Percentiles rank a stretch among this genome's conserved stretches.
phyloP scores from a whole-genome alignment of 1,140 invertebrate species.

The Hyles vespertilio region DNA sequence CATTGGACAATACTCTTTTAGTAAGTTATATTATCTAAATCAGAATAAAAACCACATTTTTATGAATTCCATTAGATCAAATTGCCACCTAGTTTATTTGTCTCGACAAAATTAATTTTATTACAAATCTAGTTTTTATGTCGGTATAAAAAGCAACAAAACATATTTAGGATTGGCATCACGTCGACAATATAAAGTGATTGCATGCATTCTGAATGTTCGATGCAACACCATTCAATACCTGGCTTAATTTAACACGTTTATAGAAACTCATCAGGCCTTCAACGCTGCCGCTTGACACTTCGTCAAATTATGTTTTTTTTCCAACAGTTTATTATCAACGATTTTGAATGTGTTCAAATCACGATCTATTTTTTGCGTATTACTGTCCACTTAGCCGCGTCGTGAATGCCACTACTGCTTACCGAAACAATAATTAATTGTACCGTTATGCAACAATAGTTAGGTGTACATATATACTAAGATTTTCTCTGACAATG shows the following conservation, averaged over 20 bases:
- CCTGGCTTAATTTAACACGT: not conserved
- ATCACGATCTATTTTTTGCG: conserved; percentile 58
- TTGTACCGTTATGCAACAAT: conserved; percentile 57
- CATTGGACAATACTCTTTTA: no score
- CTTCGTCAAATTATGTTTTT: conserved; percentile 32
- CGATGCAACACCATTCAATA: no score
- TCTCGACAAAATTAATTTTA: no score
- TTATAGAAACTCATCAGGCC: conserved; percentile 16
- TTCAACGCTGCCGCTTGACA: conserved; percentile 24
- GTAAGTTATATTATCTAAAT: no score
- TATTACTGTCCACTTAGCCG: conserved; percentile 39
- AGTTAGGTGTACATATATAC: not conserved
- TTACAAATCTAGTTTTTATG: no score
- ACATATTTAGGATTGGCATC: no score
- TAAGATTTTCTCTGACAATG: conserved; percentile 22
- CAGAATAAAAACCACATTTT: no score
- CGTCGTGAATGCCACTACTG: conserved; percentile 62
- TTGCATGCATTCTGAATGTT: no score
- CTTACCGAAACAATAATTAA: conserved; percentile 64
- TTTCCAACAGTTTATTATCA: conserved; percentile 34
- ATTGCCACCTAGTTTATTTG: no score
- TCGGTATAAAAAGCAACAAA: no score
- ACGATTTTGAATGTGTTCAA: conserved; percentile 42
- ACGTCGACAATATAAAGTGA: no score
- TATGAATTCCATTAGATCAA: no score